A percentile compares a stretch with the other conserved stretches of the same genome.
phyloP scores from a whole-genome alignment of 1,140 invertebrate genomes.

The Hetaerina americana region DNA sequence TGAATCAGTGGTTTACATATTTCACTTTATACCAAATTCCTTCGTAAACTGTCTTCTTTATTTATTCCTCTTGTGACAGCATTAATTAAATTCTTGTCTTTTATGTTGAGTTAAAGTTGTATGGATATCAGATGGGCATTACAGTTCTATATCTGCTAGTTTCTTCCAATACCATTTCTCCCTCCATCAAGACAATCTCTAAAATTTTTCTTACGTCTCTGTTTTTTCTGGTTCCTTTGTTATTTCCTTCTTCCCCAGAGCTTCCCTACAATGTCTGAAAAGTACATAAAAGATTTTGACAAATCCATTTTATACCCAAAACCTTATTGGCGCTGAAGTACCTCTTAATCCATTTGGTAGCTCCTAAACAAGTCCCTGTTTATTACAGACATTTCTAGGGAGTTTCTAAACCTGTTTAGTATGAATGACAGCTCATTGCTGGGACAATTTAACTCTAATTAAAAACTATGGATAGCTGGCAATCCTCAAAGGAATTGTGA shows the following conservation, averaged over 20 bases:
- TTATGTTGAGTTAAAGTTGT: background rate
- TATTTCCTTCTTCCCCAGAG: background rate
- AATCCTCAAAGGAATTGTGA: background rate
- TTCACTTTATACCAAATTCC: background rate
- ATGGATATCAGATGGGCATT: background rate
- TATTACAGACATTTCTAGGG: background rate
- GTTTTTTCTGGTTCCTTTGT: background rate
- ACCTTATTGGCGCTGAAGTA: background rate
- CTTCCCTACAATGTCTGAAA: background rate
- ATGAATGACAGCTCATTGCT: background rate
- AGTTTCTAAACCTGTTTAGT: background rate
- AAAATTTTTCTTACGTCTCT: background rate
- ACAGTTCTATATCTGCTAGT: background rate
- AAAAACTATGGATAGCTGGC: background rate
- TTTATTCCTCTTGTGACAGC: no score
- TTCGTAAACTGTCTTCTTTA: background rate
- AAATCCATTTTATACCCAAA: background rate
- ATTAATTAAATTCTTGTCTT: no score
- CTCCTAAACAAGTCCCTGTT: background rate
- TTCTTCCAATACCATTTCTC: background rate
- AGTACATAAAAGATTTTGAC: background rate
- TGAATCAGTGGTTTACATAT: background rate
- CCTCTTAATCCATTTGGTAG: background rate
- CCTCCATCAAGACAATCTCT: background rate
- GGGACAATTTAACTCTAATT: background rate